A percentile compares a stretch with the other conserved stretches of the same genome.
These are phyloP conservation scores for Erythrolamprus reginae DNA, from an alignment of 2,113 vertebrate genomes.

Conservation along the genomic window DNA sequence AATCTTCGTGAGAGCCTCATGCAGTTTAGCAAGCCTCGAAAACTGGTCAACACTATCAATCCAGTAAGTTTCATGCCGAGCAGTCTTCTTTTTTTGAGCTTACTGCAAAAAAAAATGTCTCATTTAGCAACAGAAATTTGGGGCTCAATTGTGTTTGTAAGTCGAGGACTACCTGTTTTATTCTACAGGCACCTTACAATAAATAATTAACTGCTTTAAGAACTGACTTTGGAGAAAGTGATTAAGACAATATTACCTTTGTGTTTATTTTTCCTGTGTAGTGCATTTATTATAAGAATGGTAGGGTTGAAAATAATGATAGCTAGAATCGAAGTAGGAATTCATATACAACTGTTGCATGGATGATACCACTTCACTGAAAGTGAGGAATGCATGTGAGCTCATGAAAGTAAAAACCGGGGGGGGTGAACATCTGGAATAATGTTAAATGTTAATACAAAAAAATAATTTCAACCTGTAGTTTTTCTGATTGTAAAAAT, in stretches of 20 bases:
- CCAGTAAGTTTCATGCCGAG: conserved; percentile 73
- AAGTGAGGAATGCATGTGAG: not conserved
- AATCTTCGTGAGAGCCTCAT: conserved; percentile 97
- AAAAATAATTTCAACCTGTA: not conserved
- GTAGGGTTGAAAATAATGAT: not conserved
- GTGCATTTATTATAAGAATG: not conserved
- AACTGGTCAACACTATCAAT: conserved; percentile 97
- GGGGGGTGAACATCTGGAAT: not conserved
- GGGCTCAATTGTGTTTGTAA: not conserved
- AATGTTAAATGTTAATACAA: not conserved
- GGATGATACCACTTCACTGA: not conserved
- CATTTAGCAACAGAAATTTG: not conserved
- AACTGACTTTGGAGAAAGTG: not conserved
- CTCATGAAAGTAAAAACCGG: not conserved
- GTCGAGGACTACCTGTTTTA: not conserved
- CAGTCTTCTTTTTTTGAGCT: not conserved
- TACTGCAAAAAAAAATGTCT: not conserved
- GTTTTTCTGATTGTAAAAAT: not conserved
- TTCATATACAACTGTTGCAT: not conserved
- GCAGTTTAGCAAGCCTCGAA: conserved; percentile 99
- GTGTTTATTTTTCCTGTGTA: not conserved
- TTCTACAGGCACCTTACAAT: not conserved
- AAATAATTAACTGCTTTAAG: not conserved
- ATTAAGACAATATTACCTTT: not conserved
- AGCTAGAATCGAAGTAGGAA: not conserved